Evolutionary conservation across 2,113 vertebrate species (phyloP), one percentile per base, ranked within the genome.

Genomic region (Thunnus thynnus): DNA sequence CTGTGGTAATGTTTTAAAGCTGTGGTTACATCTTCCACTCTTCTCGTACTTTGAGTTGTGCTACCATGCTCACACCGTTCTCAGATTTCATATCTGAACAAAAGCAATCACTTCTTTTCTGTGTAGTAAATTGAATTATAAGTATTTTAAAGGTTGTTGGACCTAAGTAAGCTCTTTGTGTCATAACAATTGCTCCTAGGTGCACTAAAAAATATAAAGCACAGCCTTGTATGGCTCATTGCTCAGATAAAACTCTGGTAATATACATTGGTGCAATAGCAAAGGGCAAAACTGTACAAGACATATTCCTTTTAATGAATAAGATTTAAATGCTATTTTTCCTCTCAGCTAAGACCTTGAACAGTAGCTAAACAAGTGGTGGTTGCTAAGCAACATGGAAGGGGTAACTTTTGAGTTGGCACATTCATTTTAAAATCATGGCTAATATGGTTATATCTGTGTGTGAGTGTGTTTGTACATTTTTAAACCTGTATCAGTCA

Each of bases 381-480:
- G 57, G 88, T 93, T 92, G 85, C 88, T 68, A 66, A 54, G 88
- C 83, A 88, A 85, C 86, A 56, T 74, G 7, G 2, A 2, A 78
- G 55, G 4, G 46, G 10, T 72, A 70, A 73, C 52, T 67, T 77
- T 86, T 52, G 10, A 70, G 48, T 51, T 78, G 41, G 65, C 46
- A 66, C 0, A 17, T 62, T 87, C 30, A 73, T 87, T 79, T 78
- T 75, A 57, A 78, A 88, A 84, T 73, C 67, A 50, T 65, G 44
- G 14, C 22, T 78, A 68, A 83, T 83, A 70, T 61, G 48, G 27
- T 77, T 82, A 62, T 61, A 78, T 82, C 46, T 44, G 41, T 58
- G 46, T 52, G 41, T 44, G 41, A 55, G 46, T 52, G 41, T 57
- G 55, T 80, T 46, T 52, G 50, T n/a, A 44, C 51, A 36, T 72